Base-by-base conservation (phyloP, 2,797 vertebrate genomes). In the Crenichthys baileyi region DNA sequence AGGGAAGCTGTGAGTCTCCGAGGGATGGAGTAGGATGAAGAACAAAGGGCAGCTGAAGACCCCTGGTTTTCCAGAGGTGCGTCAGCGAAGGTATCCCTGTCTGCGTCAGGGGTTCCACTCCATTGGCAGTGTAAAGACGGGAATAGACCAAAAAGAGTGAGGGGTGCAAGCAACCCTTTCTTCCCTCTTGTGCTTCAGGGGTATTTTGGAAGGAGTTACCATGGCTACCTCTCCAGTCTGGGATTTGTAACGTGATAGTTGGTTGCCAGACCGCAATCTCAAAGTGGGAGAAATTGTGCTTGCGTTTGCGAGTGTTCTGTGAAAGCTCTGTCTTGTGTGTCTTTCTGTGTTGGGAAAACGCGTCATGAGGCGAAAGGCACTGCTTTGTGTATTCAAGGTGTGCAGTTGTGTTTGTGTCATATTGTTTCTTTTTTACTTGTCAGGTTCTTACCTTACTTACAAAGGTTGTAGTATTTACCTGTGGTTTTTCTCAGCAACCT, bases 121-220 rank as follows among this genome's bases (percentile, higher is more conserved):
- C 86, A 92, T 86, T 95, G 94, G 91, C 88, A 90, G 87, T 79
- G 60, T 92, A 87, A 93, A 94, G 90, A 90, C 56, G 44, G 87
- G 77, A 88, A 82, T 58, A 78, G 48, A 79, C 84, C 79, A 83
- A 85, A 79, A 79, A 86, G 77, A 91, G 82, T 48, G 81, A 88
- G 89, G 91, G 92, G 87, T 53, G 91, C 92, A 94, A 93, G 93
- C 88, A 90, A 93, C 89, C 94, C 94, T 91, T 93, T 93, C 89
- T 94, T 93, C 80, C 88, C 88, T 90, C 90, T 83, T 84, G 84
- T 89, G 89, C 88, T 84, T 85, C 87, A 74, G 86, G 92, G 92
- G 92, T 96, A 95, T 96, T 96, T 96, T 96, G 95, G 95, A 96
- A 95, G 94, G 87, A 75, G 95, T 96, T 95, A 85, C 95, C 94